Evolutionary conservation across 2,888 invertebrate genomes (phyloP), one percentile per base, ranked within the genome.

Genomic region (Chrysolina oricalcia): DNA sequence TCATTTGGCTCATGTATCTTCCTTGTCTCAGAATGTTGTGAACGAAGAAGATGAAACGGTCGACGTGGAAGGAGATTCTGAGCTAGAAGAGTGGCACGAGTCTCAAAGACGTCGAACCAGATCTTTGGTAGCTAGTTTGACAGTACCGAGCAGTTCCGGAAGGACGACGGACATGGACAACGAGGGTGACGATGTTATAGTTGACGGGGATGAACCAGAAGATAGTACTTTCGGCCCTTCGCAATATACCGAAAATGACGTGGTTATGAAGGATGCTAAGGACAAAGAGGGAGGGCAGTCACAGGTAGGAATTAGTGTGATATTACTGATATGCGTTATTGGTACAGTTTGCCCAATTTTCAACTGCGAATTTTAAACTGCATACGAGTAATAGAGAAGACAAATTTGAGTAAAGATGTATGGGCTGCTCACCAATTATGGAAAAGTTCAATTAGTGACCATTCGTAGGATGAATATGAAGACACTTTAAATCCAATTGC

Each of bases 1-100:
- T 35, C 35, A 6, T 35, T 35, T 63, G 23, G 27, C 0, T 27
- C 19, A 63, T 63, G 35, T n/a, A 50, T 53, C 9, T 76, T 77
- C 73, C 78, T 43, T 53, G 66, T 64, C 77, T 78, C 35, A 85
- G 84, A 82, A 84, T 73, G 77, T 80, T 15, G 78, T 83, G 65
- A 83, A 88, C 74, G 93, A 93, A 19, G 93, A 93, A 86, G 93
- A 93, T 81, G 93, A 93, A 87, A 92, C 92, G 0, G 93, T 93
- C 9, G 93, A 93, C 81, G 93, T 92, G 19, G 93, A 93, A 85
- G 92, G 92, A 2, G 90, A 90, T 81, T 88, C 89, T 17, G 91
- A 91, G 78, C 90, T 90, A 81, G 92, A 92, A 83, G 92, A 92
- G 81, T 92, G 92, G 92, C 85, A 87, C 17, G 88, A 88, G 80